These are phyloP conservation scores for Sisor rabdophorus DNA, from an alignment of 2,113 vertebrate genomes.

Conservation along the genomic window DNA sequence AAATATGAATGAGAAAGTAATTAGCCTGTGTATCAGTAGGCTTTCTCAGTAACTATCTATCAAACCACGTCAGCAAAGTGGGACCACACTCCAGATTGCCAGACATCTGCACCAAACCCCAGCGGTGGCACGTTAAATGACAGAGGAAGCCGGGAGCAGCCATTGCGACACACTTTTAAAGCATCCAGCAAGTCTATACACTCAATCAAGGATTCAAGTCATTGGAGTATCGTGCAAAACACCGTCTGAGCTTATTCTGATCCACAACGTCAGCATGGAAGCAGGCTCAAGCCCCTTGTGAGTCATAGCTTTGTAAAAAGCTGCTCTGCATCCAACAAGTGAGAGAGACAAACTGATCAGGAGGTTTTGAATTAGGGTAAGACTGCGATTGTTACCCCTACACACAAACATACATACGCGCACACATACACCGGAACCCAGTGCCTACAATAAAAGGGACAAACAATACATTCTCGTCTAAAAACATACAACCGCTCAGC, in stretches of 20 bases:
- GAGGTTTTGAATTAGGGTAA: conserved; percentile 21
- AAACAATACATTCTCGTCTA: conserved; percentile 18
- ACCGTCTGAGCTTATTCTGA: conserved; percentile 18
- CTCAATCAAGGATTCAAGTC: neutral
- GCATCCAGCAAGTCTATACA: neutral
- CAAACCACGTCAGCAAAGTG: conserved; percentile 16
- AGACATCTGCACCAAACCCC: conserved; percentile 21
- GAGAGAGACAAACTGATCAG: conserved; percentile 32
- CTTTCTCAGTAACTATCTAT: conserved; percentile 30
- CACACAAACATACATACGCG: conserved; percentile 24
- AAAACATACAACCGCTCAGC: conserved; percentile 4
- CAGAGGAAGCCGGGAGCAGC: conserved; percentile 4
- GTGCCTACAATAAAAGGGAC: neutral
- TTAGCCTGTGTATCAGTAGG: neutral
- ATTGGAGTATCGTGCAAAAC: neutral
- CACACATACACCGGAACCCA: conserved; percentile 19
- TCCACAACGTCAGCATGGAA: conserved; percentile 17
- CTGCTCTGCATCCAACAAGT: conserved; percentile 28
- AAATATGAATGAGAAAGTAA: neutral
- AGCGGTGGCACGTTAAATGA: neutral
- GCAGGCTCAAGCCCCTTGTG: conserved; percentile 16
- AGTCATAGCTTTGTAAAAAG: conserved; percentile 41
- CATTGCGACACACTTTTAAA: neutral
- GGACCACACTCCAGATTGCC: conserved; percentile 17
- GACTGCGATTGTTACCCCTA: conserved; percentile 21